Evolutionary conservation across 2,113 vertebrate species (phyloP).

Genomic region (Pseudonaja textilis): DNA sequence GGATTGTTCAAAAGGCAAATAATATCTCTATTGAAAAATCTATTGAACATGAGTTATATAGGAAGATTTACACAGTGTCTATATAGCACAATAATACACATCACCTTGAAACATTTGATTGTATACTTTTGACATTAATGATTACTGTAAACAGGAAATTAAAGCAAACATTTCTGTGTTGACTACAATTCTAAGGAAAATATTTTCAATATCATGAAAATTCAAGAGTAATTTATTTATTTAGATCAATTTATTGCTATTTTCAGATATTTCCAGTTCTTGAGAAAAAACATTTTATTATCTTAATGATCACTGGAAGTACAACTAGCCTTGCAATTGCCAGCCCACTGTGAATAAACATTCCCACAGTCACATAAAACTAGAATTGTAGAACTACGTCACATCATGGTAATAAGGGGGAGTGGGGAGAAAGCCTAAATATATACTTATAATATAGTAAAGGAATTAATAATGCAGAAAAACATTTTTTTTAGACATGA

Average conservation of each 20-base stretch:
- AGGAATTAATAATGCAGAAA: background rate
- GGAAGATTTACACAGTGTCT: background rate
- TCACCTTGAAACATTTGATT: background rate
- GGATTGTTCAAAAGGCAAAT: slow-evolving; percentile 8
- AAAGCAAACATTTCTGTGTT: background rate
- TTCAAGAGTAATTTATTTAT: background rate
- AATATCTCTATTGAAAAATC: background rate
- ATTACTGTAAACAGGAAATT: background rate
- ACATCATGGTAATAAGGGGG: background rate
- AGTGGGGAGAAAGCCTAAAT: background rate
- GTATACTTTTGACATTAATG: background rate
- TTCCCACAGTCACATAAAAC: background rate
- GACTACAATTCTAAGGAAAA: background rate
- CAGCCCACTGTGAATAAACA: background rate
- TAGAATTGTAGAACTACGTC: background rate
- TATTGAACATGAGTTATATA: background rate
- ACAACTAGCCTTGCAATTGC: background rate
- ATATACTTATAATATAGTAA: background rate
- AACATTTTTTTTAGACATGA: background rate
- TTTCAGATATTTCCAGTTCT: background rate
- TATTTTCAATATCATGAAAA: background rate
- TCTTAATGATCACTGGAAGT: background rate
- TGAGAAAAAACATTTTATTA: background rate
- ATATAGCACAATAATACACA: background rate
- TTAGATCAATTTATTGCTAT: background rate